phyloP scores from a whole-genome alignment of 2,797 vertebrate species.

The Apogon hyalosoma region DNA sequence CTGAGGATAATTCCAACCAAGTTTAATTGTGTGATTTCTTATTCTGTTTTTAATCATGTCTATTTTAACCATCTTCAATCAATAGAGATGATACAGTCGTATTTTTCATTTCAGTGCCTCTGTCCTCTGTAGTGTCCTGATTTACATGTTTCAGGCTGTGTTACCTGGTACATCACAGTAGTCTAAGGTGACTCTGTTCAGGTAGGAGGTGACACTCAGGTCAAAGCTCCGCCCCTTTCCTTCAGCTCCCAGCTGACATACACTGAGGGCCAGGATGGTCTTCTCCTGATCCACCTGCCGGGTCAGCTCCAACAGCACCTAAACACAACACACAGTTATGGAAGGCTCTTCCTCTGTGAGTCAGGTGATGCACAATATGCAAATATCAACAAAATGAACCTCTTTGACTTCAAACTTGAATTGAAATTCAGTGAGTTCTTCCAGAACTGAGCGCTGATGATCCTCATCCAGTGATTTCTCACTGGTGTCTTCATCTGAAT shows the following conservation, averaged over 20 bases:
- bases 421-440: slow-evolving; percentile 89
- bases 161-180: slow-evolving; percentile 89
- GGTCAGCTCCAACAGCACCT: slow-evolving; percentile 93
- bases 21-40: too few relatives aligned
- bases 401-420: slow-evolving; percentile 94
- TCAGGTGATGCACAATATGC: neutral
- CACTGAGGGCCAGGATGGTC: slow-evolving; percentile 86
- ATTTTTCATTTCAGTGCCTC: too few relatives aligned
- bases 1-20: too few relatives aligned
- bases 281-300: slow-evolving; percentile 87
- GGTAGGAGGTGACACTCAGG: slow-evolving; percentile 86
- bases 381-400: slow-evolving; percentile 67
- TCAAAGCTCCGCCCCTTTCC: slow-evolving; percentile 89
- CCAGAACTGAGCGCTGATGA: slow-evolving; percentile 61
- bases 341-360: neutral
- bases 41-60: too few relatives aligned
- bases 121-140: too few relatives aligned
- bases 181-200: slow-evolving; percentile 90
- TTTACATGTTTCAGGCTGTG: too few relatives aligned
- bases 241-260: slow-evolving; percentile 91
- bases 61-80: too few relatives aligned
- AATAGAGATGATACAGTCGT: too few relatives aligned
- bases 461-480: slow-evolving; percentile 81
- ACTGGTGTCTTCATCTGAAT: slow-evolving; percentile 91
- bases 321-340: slow-evolving; percentile 16